phyloP scores from a whole-genome alignment of 2,113 vertebrate genomes.

The Zapus hudsonius region DNA sequence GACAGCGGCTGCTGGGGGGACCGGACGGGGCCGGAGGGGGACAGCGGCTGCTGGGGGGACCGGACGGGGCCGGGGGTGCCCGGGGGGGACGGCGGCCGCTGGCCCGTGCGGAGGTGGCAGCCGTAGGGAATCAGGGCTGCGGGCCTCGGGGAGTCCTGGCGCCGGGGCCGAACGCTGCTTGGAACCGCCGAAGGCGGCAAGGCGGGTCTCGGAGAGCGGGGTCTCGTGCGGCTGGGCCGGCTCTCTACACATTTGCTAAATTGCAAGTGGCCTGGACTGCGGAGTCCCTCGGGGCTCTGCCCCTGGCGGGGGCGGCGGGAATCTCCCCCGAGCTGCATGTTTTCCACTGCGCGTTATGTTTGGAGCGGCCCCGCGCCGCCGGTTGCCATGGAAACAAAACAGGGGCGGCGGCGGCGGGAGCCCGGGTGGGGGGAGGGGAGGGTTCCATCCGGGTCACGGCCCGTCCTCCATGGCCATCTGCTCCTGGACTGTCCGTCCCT shows the following conservation, averaged over 20 bases:
- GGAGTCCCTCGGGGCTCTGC: constrained; percentile 31
- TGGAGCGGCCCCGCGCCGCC: constrained; percentile 70
- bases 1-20: not conserved
- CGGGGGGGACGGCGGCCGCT: not conserved
- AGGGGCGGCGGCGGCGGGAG: constrained; percentile 70
- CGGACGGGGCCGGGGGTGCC: accelerated
- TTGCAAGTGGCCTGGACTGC: constrained; percentile 62
- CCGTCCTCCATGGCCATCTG: not conserved
- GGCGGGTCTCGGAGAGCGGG: not conserved
- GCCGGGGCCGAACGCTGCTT: not conserved
- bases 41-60: not conserved
- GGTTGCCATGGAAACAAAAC: constrained; percentile 75
- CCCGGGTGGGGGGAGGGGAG: constrained; percentile 58
- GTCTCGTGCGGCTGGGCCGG: accelerated
- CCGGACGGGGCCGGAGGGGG: not conserved
- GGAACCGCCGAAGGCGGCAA: not conserved
- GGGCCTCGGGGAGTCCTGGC: not conserved
- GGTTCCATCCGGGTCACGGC: constrained; percentile 7
- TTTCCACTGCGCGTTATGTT: constrained; percentile 82
- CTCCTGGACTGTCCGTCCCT: not conserved
- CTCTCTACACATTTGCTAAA: constrained; percentile 63
- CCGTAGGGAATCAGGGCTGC: not conserved
- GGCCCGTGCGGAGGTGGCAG: not conserved
- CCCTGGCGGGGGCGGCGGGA: constrained; percentile 27
- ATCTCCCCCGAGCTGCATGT: constrained; percentile 74